Conservation (phyloP, 2,888 invertebrate genomes). For the Melieria omissa region DNA sequence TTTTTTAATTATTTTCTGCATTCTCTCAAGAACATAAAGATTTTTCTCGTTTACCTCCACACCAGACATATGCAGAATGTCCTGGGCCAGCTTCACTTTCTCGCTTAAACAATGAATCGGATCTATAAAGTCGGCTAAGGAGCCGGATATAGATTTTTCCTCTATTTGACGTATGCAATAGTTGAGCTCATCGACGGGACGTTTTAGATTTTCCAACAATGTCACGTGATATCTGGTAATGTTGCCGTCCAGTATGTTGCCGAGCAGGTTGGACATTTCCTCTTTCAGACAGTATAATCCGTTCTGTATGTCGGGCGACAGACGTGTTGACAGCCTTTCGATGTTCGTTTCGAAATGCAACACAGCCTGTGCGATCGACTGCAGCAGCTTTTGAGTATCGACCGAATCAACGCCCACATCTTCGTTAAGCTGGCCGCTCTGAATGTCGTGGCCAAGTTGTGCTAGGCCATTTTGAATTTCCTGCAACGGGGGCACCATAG, state of each 20-base stretch:
- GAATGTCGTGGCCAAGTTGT: conserved; percentile 67
- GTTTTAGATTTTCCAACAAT: conserved; percentile 68
- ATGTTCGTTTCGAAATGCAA: conserved; percentile 66
- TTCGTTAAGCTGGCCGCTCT: conserved; percentile 60
- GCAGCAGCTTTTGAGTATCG: conserved; percentile 65
- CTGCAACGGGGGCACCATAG: conserved; percentile 70
- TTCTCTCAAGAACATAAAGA: conserved; percentile 55
- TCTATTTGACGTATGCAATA: conserved; percentile 66
- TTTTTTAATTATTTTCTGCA: conserved; percentile 56
- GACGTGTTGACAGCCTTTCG: conserved; percentile 54
- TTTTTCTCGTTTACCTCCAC: conserved; percentile 55
- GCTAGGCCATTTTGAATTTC: conserved; percentile 71
- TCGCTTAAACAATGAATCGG: conserved; percentile 63
- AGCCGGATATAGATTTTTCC: conserved; percentile 63
- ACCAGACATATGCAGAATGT: conserved; percentile 54
- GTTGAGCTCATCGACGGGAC: conserved; percentile 69
- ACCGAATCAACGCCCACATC: conserved; percentile 60
- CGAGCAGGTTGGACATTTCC: conserved; percentile 70
- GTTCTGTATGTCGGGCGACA: conserved; percentile 54
- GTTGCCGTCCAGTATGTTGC: conserved; percentile 69
- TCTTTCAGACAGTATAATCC: conserved; percentile 67
- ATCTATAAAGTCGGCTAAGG: conserved; percentile 62
- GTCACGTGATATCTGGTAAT: conserved; percentile 64
- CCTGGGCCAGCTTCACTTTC: conserved; percentile 59
- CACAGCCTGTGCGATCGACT: conserved; percentile 65